Evolutionary conservation across 2,888 invertebrate genomes (phyloP), one percentile per base, ranked within the genome.

Genomic region (Hypomecis atomaria): DNA sequence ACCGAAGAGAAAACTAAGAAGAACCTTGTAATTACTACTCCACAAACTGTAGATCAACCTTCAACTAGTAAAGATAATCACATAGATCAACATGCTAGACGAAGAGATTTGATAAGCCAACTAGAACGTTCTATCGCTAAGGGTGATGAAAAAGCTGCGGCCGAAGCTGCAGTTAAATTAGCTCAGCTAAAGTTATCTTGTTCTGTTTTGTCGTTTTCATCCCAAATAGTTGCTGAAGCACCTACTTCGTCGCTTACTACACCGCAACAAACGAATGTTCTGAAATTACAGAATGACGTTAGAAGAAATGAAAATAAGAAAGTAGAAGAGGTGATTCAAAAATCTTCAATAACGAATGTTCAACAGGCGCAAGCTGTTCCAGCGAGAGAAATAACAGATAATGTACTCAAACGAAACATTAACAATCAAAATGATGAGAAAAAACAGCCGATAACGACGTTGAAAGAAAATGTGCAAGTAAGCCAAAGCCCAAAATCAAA

Each of bases 111-210:
- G 70, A 90, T 97, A 72, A 94, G 94, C 81, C 94, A 96, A 83
- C 89, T 97, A 59, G 97, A 97, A 85, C 94, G 94, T 60, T 96
- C 97, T 1, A 97, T 97, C 75, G 95, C 96, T 4, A 94, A 94
- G 78, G 97, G 97, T 6, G 95, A 97, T 76, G 94, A 96, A 85
- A 94, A 93, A 55, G 94, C 96, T 71, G 97, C 97, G 2, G 96
- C 97, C 0, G 94, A 94, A 69, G 94, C 96, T 54, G 97, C 97
- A 0, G 94, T 95, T 70, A 96, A 97, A 84, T 88, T 97, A 71
- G 97, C 97, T 0, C 94, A 96, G 69, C 88, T 96, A 66, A 95
- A 96, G 83, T 94, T 97, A 55, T 95, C 95, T 64, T 96, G 96
- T 86, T 96, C 96, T 43, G 96, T 92, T 23, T 71, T 92, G 48